Evolutionary conservation across 2,113 vertebrate genomes (phyloP).

Genomic region (Prochilodus magdalenae): DNA sequence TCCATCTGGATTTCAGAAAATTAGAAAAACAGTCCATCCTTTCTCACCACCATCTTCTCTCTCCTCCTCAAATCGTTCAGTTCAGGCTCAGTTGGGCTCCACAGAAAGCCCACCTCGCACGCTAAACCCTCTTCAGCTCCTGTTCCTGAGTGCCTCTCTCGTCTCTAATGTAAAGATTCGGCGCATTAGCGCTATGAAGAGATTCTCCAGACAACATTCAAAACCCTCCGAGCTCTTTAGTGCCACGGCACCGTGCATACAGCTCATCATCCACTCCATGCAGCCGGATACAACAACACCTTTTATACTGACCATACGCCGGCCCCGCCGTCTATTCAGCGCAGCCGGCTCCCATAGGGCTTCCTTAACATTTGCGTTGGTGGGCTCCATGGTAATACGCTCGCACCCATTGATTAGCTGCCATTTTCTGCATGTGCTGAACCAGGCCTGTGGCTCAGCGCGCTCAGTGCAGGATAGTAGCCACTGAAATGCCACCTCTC

Average conservation of each 20-base stretch:
- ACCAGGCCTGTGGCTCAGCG: constrained; percentile 51
- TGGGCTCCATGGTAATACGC: constrained; percentile 65
- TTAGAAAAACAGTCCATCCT: constrained; percentile 17
- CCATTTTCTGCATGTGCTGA: constrained; percentile 60
- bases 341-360: constrained; percentile 58
- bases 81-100: constrained; percentile 8
- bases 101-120: constrained; percentile 21
- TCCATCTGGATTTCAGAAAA: not conserved
- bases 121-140: constrained; percentile 12
- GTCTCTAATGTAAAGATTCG: constrained; percentile 18
- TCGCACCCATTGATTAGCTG: constrained; percentile 73
- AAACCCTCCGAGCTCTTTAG: constrained; percentile 52
- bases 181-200: constrained; percentile 32
- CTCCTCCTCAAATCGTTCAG: not conserved
- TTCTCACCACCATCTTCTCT: constrained; percentile 17
- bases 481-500: constrained; percentile 55
- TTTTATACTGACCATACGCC: constrained; percentile 47
- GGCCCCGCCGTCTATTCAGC: constrained; percentile 51
- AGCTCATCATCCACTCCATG: constrained; percentile 33
- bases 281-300: constrained; percentile 45
- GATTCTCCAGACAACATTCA: constrained; percentile 46
- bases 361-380: constrained; percentile 70
- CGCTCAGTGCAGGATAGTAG: constrained; percentile 35
- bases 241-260: constrained; percentile 49
- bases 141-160: constrained; percentile 22